Percentiles rank a stretch among this genome's conserved stretches.
phyloP scores from a whole-genome alignment of 2,888 invertebrate species.

The Margaritifera margaritifera region DNA sequence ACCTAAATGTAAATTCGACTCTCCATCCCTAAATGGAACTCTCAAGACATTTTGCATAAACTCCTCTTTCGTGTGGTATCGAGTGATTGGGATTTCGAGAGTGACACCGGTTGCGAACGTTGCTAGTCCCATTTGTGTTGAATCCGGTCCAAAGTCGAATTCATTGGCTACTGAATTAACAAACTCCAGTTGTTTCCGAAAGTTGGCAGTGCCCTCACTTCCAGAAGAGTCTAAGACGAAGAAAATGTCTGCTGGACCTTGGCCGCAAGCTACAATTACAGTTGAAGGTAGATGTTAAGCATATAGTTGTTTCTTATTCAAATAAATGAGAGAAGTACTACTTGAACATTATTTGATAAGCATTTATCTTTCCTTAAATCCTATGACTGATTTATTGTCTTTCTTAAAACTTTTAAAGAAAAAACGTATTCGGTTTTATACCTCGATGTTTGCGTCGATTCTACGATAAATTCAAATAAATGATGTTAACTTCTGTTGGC shows the following conservation, averaged over 20 bases:
- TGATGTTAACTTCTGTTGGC: too few relatives aligned
- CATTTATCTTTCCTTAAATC: too few relatives aligned
- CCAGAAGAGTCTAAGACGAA: conserved; percentile 52
- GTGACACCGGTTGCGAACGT: conserved; percentile 29
- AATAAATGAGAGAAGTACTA: too few relatives aligned
- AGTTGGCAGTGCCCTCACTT: conserved; percentile 39
- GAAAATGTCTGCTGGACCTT: conserved; percentile 36
- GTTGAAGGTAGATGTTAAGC: too few relatives aligned
- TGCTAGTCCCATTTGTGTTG: conserved; percentile 41
- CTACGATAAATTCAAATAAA: too few relatives aligned
- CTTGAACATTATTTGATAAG: too few relatives aligned
- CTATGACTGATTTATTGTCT: too few relatives aligned
- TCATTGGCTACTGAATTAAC: conserved; percentile 44
- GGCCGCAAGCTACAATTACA: conserved; percentile 13
- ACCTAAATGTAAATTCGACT: not conserved
- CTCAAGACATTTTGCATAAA: conserved; percentile 11
- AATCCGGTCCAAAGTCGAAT: conserved; percentile 36
- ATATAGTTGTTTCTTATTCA: too few relatives aligned
- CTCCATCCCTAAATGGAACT: conserved; percentile 13
- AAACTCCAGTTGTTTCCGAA: conserved; percentile 47
- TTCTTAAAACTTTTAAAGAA: too few relatives aligned
- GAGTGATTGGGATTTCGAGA: conserved; percentile 7
- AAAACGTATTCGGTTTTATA: too few relatives aligned
- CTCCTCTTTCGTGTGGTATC: conserved; percentile 3
- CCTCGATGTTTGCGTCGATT: too few relatives aligned